These are phyloP conservation scores for Eidolon helvum DNA, from an alignment of 2,113 vertebrate genomes.

Conservation along the genomic window DNA sequence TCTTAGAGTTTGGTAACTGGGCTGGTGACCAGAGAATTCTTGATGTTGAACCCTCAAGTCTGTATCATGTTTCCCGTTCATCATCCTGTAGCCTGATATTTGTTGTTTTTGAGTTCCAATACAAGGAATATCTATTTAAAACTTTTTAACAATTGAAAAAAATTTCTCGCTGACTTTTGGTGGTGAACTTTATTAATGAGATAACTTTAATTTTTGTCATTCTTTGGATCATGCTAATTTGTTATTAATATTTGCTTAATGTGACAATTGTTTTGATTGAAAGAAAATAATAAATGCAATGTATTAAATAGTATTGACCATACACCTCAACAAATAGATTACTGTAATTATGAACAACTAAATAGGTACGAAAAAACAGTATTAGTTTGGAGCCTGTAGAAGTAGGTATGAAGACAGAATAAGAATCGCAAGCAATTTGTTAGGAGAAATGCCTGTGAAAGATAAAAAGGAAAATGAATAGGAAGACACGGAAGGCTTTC, in stretches of 20 bases:
- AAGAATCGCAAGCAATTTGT: not conserved
- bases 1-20: conserved; percentile 37
- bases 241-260: not conserved
- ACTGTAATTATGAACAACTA: not conserved
- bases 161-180: conserved; percentile 8
- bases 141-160: conserved; percentile 19
- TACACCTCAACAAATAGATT: not conserved
- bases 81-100: conserved; percentile 16
- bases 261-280: not conserved
- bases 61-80: conserved; percentile 54
- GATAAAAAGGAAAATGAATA: not conserved
- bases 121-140: conserved; percentile 43
- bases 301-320: not conserved
- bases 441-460: not conserved
- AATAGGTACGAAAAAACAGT: not conserved
- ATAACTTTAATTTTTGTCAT: conserved; percentile 1
- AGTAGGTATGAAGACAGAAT: not conserved
- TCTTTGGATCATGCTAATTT: not conserved
- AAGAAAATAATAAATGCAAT: not conserved
- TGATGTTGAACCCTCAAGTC: conserved; percentile 30
- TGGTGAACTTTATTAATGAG: not conserved
- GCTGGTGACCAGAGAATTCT: conserved; percentile 53
- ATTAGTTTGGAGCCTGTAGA: not conserved
- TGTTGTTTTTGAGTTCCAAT: not conserved
- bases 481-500: not conserved